Percentiles rank a stretch among this genome's conserved stretches.
phyloP scores from a whole-genome alignment of 2,113 vertebrate genomes.

The Sceloporus undulatus region DNA sequence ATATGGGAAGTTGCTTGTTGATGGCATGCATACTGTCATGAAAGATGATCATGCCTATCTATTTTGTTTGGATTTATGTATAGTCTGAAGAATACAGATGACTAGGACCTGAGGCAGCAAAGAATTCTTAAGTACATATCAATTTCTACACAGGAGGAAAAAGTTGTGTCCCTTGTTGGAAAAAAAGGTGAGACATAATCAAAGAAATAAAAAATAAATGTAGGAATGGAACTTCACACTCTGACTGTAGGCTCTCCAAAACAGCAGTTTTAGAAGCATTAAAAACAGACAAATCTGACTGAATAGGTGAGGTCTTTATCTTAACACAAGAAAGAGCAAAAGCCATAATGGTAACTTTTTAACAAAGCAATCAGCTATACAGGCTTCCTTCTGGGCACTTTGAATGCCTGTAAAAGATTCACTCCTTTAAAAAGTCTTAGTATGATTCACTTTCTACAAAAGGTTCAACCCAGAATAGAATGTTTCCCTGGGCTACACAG shows the following conservation, averaged over 20 bases:
- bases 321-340: slow-evolving; percentile 13
- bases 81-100: background rate
- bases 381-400: slow-evolving; percentile 9
- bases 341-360: slow-evolving; percentile 20
- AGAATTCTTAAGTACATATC: background rate
- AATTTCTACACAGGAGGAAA: background rate
- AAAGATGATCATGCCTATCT: background rate
- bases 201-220: too few relatives aligned
- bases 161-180: background rate
- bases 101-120: background rate
- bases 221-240: background rate
- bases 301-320: slow-evolving; percentile 10
- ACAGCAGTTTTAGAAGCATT: background rate
- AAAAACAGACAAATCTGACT: background rate
- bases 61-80: too few relatives aligned
- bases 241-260: slow-evolving; percentile 2
- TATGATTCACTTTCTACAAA: background rate
- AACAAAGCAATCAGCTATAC: slow-evolving; percentile 10
- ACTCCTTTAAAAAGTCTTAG: slow-evolving; percentile 32
- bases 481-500: slow-evolving; percentile 15
- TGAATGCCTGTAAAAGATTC: slow-evolving; percentile 22
- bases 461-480: slow-evolving; percentile 7
- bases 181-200: too few relatives aligned
- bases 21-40: background rate
- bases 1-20: background rate